Conservation (phyloP, 2,888 invertebrate species). For the Linnaemya tessellans region DNA sequence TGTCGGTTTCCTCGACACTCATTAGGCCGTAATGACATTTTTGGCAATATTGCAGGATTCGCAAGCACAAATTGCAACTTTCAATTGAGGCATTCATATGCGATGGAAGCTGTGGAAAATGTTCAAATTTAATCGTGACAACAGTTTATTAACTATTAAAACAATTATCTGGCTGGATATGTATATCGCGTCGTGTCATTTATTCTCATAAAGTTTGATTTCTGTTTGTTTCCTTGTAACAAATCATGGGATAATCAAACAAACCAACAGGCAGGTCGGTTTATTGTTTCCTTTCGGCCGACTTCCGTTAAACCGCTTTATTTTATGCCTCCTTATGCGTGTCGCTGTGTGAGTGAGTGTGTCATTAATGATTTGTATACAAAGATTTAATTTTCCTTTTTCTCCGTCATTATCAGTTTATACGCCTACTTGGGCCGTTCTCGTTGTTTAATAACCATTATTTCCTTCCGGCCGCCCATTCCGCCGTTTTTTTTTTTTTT, state of each 20-base stretch:
- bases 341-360: slow-evolving; percentile 36
- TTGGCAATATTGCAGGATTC: not conserved
- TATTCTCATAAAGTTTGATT: slow-evolving; percentile 20
- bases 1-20: not conserved
- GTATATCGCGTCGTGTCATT: not conserved
- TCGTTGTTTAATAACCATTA: slow-evolving; percentile 62
- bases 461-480: slow-evolving; percentile 48
- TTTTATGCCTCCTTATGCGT: slow-evolving; percentile 24
- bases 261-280: slow-evolving; percentile 41
- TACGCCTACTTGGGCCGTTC: slow-evolving; percentile 55
- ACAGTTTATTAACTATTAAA: slow-evolving; percentile 53
- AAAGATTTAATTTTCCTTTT: slow-evolving; percentile 66
- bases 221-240: not conserved
- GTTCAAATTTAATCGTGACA: slow-evolving; percentile 19
- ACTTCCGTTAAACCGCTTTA: slow-evolving; percentile 62
- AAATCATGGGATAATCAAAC: slow-evolving; percentile 70
- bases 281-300: slow-evolving; percentile 4
- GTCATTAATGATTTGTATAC: slow-evolving; percentile 66
- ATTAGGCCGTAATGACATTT: slow-evolving; percentile 1
- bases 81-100: slow-evolving; percentile 15
- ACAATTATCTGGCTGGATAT: slow-evolving; percentile 56
- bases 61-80: not conserved
- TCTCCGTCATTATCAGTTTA: slow-evolving; percentile 57
- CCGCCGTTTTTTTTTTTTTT: not conserved
- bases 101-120: not conserved